phyloP scores from a whole-genome alignment of 2,888 invertebrate genomes.

The Melinaea menophilus region DNA sequence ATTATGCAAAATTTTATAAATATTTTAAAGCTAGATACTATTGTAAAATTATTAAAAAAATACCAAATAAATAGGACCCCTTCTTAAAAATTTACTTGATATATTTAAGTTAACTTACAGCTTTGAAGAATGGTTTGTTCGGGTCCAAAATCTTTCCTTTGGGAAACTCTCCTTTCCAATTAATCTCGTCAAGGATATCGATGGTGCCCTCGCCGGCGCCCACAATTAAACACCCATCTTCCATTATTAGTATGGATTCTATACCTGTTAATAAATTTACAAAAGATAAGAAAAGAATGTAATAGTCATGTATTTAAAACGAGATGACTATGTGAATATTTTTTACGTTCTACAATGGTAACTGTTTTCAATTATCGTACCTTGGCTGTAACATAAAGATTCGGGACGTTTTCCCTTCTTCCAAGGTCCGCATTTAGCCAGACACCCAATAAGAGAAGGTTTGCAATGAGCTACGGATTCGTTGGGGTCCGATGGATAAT shows the following conservation, averaged over 20 bases:
- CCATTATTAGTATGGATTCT: constrained; percentile 80
- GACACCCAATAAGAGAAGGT: constrained; percentile 81
- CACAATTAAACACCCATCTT: constrained; percentile 81
- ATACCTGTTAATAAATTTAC: constrained; percentile 69
- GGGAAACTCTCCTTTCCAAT: constrained; percentile 67
- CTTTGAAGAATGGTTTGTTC: constrained; percentile 77
- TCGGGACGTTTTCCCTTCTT: constrained; percentile 74
- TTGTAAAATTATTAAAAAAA: too few species aligned
- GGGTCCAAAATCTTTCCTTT: constrained; percentile 68
- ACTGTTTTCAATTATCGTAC: constrained; percentile 39
- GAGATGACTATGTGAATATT: background rate
- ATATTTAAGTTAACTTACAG: constrained; percentile 51
- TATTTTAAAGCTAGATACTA: too few species aligned
- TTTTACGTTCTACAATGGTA: background rate
- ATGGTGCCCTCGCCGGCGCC: constrained; percentile 92
- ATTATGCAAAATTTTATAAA: too few species aligned
- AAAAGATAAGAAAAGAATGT: background rate
- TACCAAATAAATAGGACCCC: too few species aligned
- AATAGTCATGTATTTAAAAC: background rate
- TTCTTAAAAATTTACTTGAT: background rate
- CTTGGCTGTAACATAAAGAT: constrained; percentile 78
- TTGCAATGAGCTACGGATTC: constrained; percentile 69
- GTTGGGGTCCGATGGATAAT: constrained; percentile 76
- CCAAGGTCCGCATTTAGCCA: constrained; percentile 78
- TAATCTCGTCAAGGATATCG: constrained; percentile 82